Conservation (phyloP, 2,888 invertebrate species). For the Euclidia mi region DNA sequence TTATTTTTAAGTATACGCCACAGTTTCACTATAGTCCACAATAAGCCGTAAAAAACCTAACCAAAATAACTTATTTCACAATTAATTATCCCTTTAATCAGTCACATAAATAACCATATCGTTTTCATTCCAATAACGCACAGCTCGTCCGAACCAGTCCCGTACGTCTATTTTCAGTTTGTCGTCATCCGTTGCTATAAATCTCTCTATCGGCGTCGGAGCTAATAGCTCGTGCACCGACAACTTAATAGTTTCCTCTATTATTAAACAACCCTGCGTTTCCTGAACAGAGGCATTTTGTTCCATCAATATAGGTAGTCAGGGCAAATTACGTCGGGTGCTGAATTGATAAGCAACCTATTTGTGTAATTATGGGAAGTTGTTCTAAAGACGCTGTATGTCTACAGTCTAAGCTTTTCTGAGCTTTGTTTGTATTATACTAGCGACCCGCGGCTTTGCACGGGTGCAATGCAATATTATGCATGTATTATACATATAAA, state of each 20-base stretch:
- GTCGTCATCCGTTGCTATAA: conserved; percentile 67
- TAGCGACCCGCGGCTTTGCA: too few species aligned
- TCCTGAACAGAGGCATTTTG: conserved; percentile 59
- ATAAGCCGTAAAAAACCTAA: too few species aligned
- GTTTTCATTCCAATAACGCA: conserved; percentile 34
- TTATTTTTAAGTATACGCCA: too few species aligned
- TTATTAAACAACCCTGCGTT: conserved; percentile 68
- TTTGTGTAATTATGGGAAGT: too few species aligned
- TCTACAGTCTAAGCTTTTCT: too few species aligned
- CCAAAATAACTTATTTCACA: background rate
- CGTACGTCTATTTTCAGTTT: conserved; percentile 69
- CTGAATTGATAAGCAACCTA: too few species aligned
- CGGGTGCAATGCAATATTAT: too few species aligned
- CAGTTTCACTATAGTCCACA: too few species aligned
- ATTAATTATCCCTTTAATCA: conserved; percentile 17
- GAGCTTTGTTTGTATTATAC: too few species aligned
- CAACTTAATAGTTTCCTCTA: conserved; percentile 87
- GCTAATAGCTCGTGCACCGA: conserved; percentile 77
- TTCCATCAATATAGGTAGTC: conserved; percentile 25
- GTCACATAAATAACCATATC: conserved; percentile 34
- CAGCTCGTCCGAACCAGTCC: conserved; percentile 43
- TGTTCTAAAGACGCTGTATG: too few species aligned
- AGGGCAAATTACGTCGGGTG: background rate
- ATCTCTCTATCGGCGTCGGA: conserved; percentile 79
- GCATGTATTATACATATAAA: too few species aligned